Evolutionary conservation across 2,113 vertebrate genomes (phyloP).

Genomic region (Ailuropoda melanoleuca): DNA sequence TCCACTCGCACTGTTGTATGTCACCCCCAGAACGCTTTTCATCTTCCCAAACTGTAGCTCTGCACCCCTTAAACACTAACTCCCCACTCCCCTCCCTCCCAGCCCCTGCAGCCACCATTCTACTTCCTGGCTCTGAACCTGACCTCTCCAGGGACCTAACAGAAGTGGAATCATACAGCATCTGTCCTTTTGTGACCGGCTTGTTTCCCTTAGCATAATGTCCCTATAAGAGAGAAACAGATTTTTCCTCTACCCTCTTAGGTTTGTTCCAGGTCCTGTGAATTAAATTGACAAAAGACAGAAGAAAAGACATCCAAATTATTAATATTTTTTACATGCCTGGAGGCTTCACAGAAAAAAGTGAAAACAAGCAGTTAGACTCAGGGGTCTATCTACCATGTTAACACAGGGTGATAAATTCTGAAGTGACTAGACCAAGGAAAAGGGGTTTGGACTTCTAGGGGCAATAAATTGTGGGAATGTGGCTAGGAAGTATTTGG

Average conservation of each 20-base stretch:
- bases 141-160: accelerated
- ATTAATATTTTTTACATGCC: not conserved
- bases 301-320: not conserved
- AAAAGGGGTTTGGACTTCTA: not conserved
- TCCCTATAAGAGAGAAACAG: not conserved
- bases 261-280: not conserved
- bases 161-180: not conserved
- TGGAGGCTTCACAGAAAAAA: not conserved
- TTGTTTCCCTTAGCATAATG: not conserved
- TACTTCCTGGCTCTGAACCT: not conserved
- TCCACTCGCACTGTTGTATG: accelerated
- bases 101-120: not conserved
- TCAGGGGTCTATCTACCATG: not conserved
- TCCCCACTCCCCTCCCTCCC: accelerated
- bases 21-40: not conserved
- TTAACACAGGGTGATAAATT: not conserved
- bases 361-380: not conserved
- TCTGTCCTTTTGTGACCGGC: not conserved
- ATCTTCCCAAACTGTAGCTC: not conserved
- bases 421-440: not conserved
- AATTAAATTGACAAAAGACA: not conserved
- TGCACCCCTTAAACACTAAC: not conserved
- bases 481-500: not conserved
- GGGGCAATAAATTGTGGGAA: not conserved
- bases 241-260: not conserved